Evolutionary conservation across 2,888 invertebrate species (phyloP), one percentile per base, ranked within the genome.

Genomic region (Drosophila niveifrons): DNA sequence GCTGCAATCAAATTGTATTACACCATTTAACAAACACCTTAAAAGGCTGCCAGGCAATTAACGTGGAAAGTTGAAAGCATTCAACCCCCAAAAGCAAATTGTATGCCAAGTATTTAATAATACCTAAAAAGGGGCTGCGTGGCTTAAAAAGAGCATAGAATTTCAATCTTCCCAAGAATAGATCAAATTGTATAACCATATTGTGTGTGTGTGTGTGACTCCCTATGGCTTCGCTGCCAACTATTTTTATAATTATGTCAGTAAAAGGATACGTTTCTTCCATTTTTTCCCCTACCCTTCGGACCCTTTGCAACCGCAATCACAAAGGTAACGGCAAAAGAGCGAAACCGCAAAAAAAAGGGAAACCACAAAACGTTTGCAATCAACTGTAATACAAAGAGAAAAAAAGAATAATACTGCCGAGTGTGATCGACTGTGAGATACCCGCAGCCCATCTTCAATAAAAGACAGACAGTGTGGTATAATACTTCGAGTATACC

Each of bases 291-390:
- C 67, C 50, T 59, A n/a, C 36, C 36, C 1, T 58, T 34, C 46
- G 6, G 0, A 23, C 23, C 23, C 23, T 23, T 23, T 23, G 4
- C 23, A 23, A 23, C 41, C 46, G 18, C 39, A 61, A 47, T 55
- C 55, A 18, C 66, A 72, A 75, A 73, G 61, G 78, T 77, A 65
- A 31, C 47, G 59, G 53, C 61, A 74, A 82, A 66, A 34, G 61
- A 66, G 72, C 29, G 83, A 84, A 86, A 86, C 84, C 84, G 68
- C 86, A 84, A 66, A 84, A 83, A 50, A 78, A 58, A n/a, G 78
- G 76, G 87, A 84, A 84, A 84, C 88, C 88, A 72, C 89, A 88
- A 83, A 84, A 83, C 66, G 66, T 66, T 66, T 66, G 72, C 80
- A 78, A 77, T 85, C 82, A 80, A 72, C 69, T 56, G 57, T 68